Evolutionary conservation across 2,113 vertebrate species (phyloP), one percentile per base, ranked within the genome.

Genomic region (Erpornis zantholeuca): DNA sequence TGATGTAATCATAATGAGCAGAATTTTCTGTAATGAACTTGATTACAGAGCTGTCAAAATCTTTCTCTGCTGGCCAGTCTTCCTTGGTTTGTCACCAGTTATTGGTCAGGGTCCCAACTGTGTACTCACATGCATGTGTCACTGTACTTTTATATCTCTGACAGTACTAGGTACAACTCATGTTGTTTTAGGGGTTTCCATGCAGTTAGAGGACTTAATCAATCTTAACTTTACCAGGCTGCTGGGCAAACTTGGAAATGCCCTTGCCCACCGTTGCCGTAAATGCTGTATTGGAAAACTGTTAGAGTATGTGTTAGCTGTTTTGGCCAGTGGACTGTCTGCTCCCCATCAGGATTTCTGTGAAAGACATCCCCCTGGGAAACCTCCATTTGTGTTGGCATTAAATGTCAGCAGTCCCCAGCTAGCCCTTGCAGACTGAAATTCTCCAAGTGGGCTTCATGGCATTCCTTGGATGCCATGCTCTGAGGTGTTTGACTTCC

Each of bases 291-390:
- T 4, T 54, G 69, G 38, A 42, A 27, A 83, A 23, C 53, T 70
- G 68, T n/a, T 33, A 33, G 31, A 66, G n/a, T 12, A 35, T 10
- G 1, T 27, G 15, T 6, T 80, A 9, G 2, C 16, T 83, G 1
- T 18, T 88, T 47, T 59, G 22, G 16, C 15, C 0, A 0, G 23
- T 42, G 0, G 2, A 21, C 28, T 47, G 10, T 35, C 25, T 82
- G 40, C 45, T 53, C 11, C 24, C 28, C 18, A 3, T 18, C 63
- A 61, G 68, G 50, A 54, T 38, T 69, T 35, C 54, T 49, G 2
- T 54, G 31, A 19, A 69, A 80, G 50, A 18, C 9, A n/a, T 38
- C 47, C 29, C 24, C 11, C 15, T 25, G 24, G 17, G 17, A 75
- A 50, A 10, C 20, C 12, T 69, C 25, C 12, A 0, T 28, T 86